Evolutionary conservation across 1,140 invertebrate species (phyloP).

Genomic region (Euura lappo): DNA sequence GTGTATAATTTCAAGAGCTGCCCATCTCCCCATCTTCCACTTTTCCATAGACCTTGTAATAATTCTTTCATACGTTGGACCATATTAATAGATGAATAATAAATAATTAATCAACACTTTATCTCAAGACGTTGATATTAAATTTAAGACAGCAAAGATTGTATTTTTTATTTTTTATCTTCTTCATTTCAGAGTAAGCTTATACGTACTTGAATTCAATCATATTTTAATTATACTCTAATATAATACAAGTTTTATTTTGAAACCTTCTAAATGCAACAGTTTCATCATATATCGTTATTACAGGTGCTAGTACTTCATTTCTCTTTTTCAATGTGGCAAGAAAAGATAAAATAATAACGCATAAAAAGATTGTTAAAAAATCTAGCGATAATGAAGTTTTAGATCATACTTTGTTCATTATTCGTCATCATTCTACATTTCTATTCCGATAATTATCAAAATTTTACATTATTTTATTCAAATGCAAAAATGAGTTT

Average conservation of each 20-base stretch:
- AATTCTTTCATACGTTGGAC: too few relatives aligned
- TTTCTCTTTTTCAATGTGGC: not conserved
- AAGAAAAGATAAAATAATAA: not conserved
- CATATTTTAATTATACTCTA: not conserved
- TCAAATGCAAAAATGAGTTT: too few relatives aligned
- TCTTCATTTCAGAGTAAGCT: not conserved
- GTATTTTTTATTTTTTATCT: not conserved
- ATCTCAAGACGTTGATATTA: too few relatives aligned
- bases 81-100: too few relatives aligned
- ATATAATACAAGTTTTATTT: constrained; percentile 6
- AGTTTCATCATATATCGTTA: not conserved
- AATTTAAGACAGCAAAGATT: too few relatives aligned
- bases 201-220: not conserved
- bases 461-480: too few relatives aligned
- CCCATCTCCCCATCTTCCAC: too few relatives aligned
- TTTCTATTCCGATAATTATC: too few relatives aligned
- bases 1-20: not conserved
- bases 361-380: too few relatives aligned
- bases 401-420: not conserved
- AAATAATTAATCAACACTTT: too few relatives aligned
- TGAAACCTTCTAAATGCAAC: constrained; percentile 5
- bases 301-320: not conserved
- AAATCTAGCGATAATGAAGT: not conserved
- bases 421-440: not conserved
- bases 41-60: too few relatives aligned